phyloP scores from a whole-genome alignment of 2,888 invertebrate genomes.

The Chrysomela aeneicollis region DNA sequence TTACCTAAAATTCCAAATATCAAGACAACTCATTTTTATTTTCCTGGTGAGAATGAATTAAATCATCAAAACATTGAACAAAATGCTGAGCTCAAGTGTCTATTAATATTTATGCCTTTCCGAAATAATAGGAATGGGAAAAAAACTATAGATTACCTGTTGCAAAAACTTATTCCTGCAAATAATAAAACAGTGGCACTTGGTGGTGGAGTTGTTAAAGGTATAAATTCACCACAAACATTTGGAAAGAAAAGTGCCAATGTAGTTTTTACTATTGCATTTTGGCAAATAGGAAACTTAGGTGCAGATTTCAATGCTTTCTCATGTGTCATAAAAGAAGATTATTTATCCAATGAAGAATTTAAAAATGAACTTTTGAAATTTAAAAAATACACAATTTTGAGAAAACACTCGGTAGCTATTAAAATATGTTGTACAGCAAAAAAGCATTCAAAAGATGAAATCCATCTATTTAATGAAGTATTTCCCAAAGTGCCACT shows the following conservation, averaged over 20 bases:
- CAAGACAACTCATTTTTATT: slow-evolving; percentile 48
- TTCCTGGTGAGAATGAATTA: slow-evolving; percentile 38
- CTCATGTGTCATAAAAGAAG: slow-evolving; percentile 50
- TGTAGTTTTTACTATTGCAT: slow-evolving; percentile 49
- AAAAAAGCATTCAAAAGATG: slow-evolving; percentile 46
- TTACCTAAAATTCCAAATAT: slow-evolving; percentile 52
- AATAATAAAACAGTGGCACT: slow-evolving; percentile 46
- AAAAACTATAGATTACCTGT: slow-evolving; percentile 41
- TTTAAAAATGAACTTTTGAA: slow-evolving; percentile 48
- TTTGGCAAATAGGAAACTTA: slow-evolving; percentile 42
- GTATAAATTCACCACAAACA: slow-evolving; percentile 37
- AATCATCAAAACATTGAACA: slow-evolving; percentile 34
- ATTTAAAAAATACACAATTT: slow-evolving; percentile 45
- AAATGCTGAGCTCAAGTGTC: slow-evolving; percentile 48
- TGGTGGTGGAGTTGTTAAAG: slow-evolving; percentile 51
- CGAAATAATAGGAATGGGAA: slow-evolving; percentile 24
- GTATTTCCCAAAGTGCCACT: slow-evolving; percentile 50
- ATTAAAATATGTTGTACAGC: slow-evolving; percentile 52
- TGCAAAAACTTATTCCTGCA: slow-evolving; percentile 42
- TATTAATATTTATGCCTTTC: slow-evolving; percentile 48
- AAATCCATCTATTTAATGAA: slow-evolving; percentile 46
- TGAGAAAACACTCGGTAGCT: slow-evolving; percentile 46
- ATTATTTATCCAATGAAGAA: slow-evolving; percentile 46
- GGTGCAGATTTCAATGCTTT: slow-evolving; percentile 49
- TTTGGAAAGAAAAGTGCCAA: slow-evolving; percentile 41